Conservation (phyloP, 2,888 invertebrate genomes). For the Synergus japonicus region DNA sequence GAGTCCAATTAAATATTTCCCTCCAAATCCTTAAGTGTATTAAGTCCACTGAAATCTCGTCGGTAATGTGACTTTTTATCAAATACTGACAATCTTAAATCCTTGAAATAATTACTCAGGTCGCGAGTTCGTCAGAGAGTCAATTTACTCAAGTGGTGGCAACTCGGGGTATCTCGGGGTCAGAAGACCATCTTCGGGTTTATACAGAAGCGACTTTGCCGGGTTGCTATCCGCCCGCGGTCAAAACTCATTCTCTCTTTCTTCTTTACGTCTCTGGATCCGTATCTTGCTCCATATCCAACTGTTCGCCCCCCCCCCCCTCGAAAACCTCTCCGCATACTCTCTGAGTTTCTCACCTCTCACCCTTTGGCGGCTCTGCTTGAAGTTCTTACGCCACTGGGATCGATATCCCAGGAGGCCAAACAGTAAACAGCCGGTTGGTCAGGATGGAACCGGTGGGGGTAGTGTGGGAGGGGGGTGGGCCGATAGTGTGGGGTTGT, state of each 20-base stretch:
- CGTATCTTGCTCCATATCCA: slow-evolving; percentile 48
- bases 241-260: slow-evolving; percentile 53
- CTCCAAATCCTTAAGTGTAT: background rate
- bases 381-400: slow-evolving; percentile 74
- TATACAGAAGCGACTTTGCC: slow-evolving; percentile 2
- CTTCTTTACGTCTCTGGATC: slow-evolving; percentile 39
- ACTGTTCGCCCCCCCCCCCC: slow-evolving; percentile 37
- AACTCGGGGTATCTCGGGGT: slow-evolving; percentile 40
- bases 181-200: slow-evolving; percentile 51
- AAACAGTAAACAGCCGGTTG: slow-evolving; percentile 78
- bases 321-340: slow-evolving; percentile 46
- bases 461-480: slow-evolving; percentile 40
- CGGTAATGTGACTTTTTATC: background rate
- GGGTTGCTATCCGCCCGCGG: slow-evolving; percentile 42
- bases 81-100: background rate
- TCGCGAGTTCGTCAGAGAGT: slow-evolving; percentile 47
- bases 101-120: background rate
- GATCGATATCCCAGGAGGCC: slow-evolving; percentile 77
- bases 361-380: slow-evolving; percentile 46
- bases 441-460: slow-evolving; percentile 69
- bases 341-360: slow-evolving; percentile 42
- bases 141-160: slow-evolving; percentile 53
- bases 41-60: background rate
- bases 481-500: slow-evolving; percentile 47
- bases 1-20: no score